These are phyloP conservation scores for Penaeus indicus DNA, from an alignment of 1,140 invertebrate genomes.

Conservation along the genomic window DNA sequence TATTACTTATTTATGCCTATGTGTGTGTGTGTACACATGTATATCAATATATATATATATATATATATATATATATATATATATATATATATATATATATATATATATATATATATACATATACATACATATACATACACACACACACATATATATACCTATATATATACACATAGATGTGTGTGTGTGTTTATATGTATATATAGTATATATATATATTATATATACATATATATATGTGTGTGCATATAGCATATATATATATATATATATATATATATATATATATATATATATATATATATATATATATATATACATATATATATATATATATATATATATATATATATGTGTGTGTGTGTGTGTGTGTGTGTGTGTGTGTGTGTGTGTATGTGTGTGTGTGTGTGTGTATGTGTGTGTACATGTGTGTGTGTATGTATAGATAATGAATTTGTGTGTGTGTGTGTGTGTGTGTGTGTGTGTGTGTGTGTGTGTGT, in stretches of 20 bases:
- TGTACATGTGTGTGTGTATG: no score
- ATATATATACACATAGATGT: background rate
- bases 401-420: no score
- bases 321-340: background rate
- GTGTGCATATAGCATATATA: constrained; percentile 23
- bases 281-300: background rate
- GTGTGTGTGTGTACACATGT: no score
- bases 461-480: no score
- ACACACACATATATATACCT: background rate
- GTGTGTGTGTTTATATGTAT: background rate
- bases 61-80: background rate
- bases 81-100: background rate
- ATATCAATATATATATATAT: no score
- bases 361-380: rapidly evolving
- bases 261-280: constrained; percentile 1
- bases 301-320: background rate
- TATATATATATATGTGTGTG: no score
- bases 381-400: no score
- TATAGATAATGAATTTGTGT: no score
- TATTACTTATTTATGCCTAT: no score
- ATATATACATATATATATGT: background rate
- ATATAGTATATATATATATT: background rate
- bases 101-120: constrained; percentile 27
- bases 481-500: no score
- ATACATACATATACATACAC: constrained; percentile 12